A percentile compares a stretch with the other conserved stretches of the same genome.
These are phyloP conservation scores for Brachyalestes nurse DNA, from an alignment of 2,797 vertebrate species.

Conservation along the genomic window DNA sequence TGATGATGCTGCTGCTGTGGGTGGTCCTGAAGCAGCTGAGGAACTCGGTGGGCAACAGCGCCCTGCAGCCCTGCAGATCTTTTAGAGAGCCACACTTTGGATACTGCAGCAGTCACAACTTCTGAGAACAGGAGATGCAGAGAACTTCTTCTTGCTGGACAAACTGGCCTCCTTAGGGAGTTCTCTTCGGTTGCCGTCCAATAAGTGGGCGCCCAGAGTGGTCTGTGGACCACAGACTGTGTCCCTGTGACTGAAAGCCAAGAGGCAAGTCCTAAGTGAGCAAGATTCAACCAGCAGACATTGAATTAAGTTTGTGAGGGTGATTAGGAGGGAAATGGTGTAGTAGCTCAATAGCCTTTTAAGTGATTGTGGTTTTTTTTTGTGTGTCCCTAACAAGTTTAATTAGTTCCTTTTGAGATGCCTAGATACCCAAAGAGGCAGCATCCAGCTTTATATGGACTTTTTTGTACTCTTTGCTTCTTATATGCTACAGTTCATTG, in stretches of 20 bases:
- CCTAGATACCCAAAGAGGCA: background rate
- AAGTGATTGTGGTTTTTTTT: background rate
- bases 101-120: conserved; percentile 70
- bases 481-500: background rate
- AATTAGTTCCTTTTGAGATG: background rate
- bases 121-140: conserved; percentile 62
- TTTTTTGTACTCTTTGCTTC: background rate
- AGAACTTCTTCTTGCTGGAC: background rate
- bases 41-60: conserved; percentile 80
- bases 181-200: background rate
- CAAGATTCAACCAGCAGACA: background rate
- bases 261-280: background rate
- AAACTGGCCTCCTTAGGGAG: background rate
- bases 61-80: conserved; percentile 78
- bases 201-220: background rate
- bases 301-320: background rate
- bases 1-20: conserved; percentile 87
- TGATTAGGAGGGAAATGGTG: background rate
- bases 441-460: background rate
- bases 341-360: background rate
- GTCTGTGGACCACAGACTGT: conserved; percentile 22
- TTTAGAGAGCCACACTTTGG: conserved; percentile 79
- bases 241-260: background rate
- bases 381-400: background rate
- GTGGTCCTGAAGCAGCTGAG: conserved; percentile 88